Evolutionary conservation across 2,113 vertebrate species (phyloP).

Genomic region (Coracopsis vasa): DNA sequence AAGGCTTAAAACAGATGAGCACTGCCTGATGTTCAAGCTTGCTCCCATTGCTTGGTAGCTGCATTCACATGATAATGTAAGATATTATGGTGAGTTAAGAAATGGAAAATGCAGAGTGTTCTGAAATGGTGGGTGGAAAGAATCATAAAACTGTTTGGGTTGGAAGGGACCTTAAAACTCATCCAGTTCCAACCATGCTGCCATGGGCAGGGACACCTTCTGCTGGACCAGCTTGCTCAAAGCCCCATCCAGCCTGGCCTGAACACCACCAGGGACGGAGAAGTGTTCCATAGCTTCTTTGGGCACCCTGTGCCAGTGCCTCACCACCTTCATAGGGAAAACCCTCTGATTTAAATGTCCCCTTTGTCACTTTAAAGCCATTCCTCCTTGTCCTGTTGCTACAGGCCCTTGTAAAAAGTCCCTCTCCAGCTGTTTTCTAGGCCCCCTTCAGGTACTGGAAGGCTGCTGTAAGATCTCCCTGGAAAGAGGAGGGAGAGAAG

Average conservation of each 20-base stretch:
- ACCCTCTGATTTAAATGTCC: not conserved
- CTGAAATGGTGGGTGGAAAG: not conserved
- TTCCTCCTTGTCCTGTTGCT: not conserved
- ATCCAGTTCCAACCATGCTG: not conserved
- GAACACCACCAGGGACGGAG: not conserved
- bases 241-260: not conserved
- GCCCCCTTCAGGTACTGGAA: not conserved
- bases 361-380: not conserved
- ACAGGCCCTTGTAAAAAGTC: not conserved
- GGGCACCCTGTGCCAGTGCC: not conserved
- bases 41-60: not conserved
- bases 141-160: not conserved
- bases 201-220: not conserved
- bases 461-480: not conserved
- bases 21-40: not conserved
- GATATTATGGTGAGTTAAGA: not conserved
- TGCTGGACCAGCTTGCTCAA: not conserved
- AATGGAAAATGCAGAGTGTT: not conserved
- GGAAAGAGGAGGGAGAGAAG: not conserved
- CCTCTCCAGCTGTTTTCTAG: not conserved
- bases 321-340: not conserved
- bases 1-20: not conserved
- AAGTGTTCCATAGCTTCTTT: not conserved
- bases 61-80: fast-evolving
- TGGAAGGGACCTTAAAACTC: not conserved